Evolutionary conservation across 2,888 invertebrate species (phyloP), one percentile per base, ranked within the genome.

Genomic region (Drosophila birchii): DNA sequence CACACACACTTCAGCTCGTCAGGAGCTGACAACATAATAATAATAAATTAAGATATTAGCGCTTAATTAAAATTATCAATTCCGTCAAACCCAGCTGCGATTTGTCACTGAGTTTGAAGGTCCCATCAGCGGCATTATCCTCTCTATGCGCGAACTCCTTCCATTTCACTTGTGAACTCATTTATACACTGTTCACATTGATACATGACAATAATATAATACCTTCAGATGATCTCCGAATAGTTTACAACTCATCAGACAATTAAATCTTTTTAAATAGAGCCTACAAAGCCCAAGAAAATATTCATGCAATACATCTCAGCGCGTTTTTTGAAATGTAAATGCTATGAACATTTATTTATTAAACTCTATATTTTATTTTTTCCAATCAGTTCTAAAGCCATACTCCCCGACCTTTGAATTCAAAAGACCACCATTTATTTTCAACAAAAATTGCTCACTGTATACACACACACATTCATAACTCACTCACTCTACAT

Each of bases 61-160:
- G 85, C 88, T 89, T 89, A 85, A 88, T 89, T 89, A 85, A 89
- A 88, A 83, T 81, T 79, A 86, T 79, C 82, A 88, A 78, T 81
- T 69, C 76, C 56, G 70, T 45, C 80, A 62, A 55, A 69, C 83
- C 76, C 58, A 59, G 32, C 7, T 11, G 58, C 61, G 47, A 71
- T 71, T 71, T 77, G 72, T 76, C 70, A 74, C 44, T 58, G 38
- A 78, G 55, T 55, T 49, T 57, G 57, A 67, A 78, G 71, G 55
- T 34, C 53, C 26, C 67, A 69, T 66, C 54, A 60, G 38, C 41
- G 67, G 32, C 54, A 54, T 34, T 18, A 12, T 14, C 41, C 14
- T 11, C 3, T 36, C 16, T 51, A 34, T 3, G 18, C 16, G 34
- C 5, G 3, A 51, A 51, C 51, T 51, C 51, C 23, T 23, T 53